Evolutionary conservation across 2,888 invertebrate genomes (phyloP).

Genomic region (Apeira syringaria): DNA sequence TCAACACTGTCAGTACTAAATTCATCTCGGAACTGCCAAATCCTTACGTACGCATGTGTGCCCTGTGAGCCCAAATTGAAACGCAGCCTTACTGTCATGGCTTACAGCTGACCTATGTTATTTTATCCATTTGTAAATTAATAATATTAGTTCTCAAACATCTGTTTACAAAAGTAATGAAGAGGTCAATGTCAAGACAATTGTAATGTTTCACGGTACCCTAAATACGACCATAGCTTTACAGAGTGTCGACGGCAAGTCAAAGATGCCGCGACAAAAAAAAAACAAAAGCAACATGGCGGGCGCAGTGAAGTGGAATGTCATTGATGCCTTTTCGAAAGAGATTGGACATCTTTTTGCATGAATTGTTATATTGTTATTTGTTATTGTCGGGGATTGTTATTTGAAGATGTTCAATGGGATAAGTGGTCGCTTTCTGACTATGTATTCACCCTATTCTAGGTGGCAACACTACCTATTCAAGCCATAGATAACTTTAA

Average conservation of each 20-base stretch:
- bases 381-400: slow-evolving; percentile 41
- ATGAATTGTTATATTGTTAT: slow-evolving; percentile 42
- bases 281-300: slow-evolving; percentile 52
- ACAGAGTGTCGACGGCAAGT: slow-evolving; percentile 17
- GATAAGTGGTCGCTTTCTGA: background rate
- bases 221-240: slow-evolving; percentile 23
- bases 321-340: slow-evolving; percentile 61
- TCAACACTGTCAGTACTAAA: too few relatives aligned
- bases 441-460: background rate
- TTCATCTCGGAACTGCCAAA: too few relatives aligned
- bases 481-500: too few relatives aligned
- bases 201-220: slow-evolving; percentile 16
- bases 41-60: too few relatives aligned
- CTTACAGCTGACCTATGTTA: too few relatives aligned
- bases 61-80: too few relatives aligned
- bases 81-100: too few relatives aligned
- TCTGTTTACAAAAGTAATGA: too few relatives aligned
- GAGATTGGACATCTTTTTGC: slow-evolving; percentile 53
- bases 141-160: too few relatives aligned
- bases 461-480: slow-evolving; percentile 1
- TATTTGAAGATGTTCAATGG: slow-evolving; percentile 5
- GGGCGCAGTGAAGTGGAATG: slow-evolving; percentile 61
- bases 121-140: too few relatives aligned
- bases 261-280: slow-evolving; percentile 24
- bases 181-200: too few relatives aligned